phyloP scores from a whole-genome alignment of 2,113 vertebrate genomes.

The Anas platyrhynchos region DNA sequence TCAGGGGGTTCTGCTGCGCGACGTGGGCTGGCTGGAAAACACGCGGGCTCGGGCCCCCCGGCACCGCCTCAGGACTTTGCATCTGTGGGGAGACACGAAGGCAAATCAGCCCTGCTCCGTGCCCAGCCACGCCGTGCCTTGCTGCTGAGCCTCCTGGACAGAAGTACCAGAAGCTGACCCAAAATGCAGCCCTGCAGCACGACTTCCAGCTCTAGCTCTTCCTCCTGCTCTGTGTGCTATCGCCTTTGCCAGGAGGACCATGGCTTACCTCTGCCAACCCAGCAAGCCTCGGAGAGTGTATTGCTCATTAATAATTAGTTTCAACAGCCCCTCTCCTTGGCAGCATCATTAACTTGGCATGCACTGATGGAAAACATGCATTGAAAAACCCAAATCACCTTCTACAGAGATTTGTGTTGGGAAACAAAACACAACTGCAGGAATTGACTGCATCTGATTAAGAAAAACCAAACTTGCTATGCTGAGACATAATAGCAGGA shows the following conservation, averaged over 20 bases:
- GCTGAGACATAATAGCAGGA: not conserved
- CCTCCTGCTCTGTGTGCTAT: not conserved
- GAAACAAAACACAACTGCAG: not conserved
- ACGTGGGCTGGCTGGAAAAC: conserved; percentile 76
- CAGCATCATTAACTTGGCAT: not conserved
- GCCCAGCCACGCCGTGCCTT: not conserved
- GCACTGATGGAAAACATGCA: not conserved
- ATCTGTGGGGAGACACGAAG: conserved; percentile 71
- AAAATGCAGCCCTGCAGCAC: not conserved
- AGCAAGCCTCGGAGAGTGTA: not conserved
- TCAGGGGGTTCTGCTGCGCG: conserved; percentile 73
- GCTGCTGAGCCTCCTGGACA: not conserved
- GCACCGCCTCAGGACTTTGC: conserved; percentile 75
- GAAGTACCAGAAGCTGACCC: not conserved
- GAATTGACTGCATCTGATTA: not conserved
- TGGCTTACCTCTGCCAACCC: not conserved
- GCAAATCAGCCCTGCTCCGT: not conserved
- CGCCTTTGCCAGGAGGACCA: not conserved
- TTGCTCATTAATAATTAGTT: not conserved
- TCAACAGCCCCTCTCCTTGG: not conserved
- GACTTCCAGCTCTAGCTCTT: not conserved
- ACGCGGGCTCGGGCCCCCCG: conserved; percentile 59
- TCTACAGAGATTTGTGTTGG: not conserved
- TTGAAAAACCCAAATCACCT: not conserved
- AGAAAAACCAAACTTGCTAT: not conserved